These are phyloP conservation scores for Panagrolaimus sp. DNA, from an alignment of 1,140 invertebrate species.

Conservation along the genomic window DNA sequence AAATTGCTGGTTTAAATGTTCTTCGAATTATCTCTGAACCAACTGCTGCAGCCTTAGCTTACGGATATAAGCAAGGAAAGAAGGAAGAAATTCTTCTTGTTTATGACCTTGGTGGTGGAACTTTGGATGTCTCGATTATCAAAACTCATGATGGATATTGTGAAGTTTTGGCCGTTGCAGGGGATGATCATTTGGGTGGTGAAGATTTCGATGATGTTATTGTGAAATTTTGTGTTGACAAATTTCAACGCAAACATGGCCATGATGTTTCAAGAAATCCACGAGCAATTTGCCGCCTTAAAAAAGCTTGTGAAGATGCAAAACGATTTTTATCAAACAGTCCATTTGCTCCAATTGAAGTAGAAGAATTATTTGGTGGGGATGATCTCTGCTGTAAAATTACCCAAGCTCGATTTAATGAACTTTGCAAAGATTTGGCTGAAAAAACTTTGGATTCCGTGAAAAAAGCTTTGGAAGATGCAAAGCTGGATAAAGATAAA, in stretches of 20 bases:
- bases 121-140: constrained; percentile 56
- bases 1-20: constrained; percentile 65
- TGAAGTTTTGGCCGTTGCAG: constrained; percentile 50
- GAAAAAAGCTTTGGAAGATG: constrained; percentile 79
- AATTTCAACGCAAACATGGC: constrained; percentile 94
- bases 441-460: constrained; percentile 82
- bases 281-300: constrained; percentile 77
- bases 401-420: constrained; percentile 84
- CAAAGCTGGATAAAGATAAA: constrained; percentile 78
- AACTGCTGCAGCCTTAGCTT: constrained; percentile 74
- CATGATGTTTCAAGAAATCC: constrained; percentile 84
- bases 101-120: constrained; percentile 60
- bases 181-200: constrained; percentile 51
- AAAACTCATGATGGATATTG: constrained; percentile 55
- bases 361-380: constrained; percentile 89
- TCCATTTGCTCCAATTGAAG: constrained; percentile 85
- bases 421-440: constrained; percentile 82
- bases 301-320: constrained; percentile 87
- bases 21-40: constrained; percentile 72
- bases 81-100: constrained; percentile 61
- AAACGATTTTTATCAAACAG: constrained; percentile 88
- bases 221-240: constrained; percentile 89
- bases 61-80: constrained; percentile 73
- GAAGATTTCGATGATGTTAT: background rate
- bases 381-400: constrained; percentile 92